Percentiles rank a stretch among this genome's conserved stretches.
These are phyloP conservation scores for Dendropsophus ebraccatus DNA, from an alignment of 2,113 vertebrate species.

Conservation along the genomic window DNA sequence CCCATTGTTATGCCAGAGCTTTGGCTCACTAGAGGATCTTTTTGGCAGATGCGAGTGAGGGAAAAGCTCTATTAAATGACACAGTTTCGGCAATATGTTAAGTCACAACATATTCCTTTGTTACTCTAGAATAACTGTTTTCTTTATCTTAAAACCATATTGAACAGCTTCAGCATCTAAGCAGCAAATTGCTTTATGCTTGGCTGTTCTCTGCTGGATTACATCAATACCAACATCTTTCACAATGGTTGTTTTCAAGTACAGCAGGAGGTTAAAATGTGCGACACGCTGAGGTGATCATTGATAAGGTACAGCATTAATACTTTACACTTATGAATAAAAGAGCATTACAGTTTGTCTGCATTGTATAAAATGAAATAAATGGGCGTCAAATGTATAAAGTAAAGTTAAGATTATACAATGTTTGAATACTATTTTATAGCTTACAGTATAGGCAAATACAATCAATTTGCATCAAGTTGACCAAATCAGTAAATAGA, in stretches of 20 bases:
- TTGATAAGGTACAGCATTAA: background rate
- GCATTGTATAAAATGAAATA: background rate
- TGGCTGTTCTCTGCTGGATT: constrained; percentile 6
- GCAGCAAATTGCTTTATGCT: background rate
- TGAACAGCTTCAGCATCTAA: constrained; percentile 11
- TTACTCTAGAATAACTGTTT: background rate
- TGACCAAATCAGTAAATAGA: too few species aligned
- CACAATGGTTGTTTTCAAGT: background rate
- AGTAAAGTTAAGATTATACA: too few species aligned
- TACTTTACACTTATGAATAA: background rate
- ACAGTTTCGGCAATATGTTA: background rate
- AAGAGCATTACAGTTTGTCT: background rate
- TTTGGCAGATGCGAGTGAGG: background rate
- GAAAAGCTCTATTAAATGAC: too few species aligned
- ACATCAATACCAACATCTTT: constrained; percentile 5
- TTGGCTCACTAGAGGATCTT: background rate
- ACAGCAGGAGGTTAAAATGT: constrained; percentile 1
- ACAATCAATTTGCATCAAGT: too few species aligned
- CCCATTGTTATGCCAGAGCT: too few species aligned
- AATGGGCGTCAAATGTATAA: background rate
- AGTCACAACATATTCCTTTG: background rate
- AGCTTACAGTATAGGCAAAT: too few species aligned
- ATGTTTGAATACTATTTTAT: background rate
- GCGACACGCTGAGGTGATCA: background rate
- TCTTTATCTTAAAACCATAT: background rate